phyloP scores from a whole-genome alignment of 2,113 vertebrate species.

The Anarhynchus alexandrinus region DNA sequence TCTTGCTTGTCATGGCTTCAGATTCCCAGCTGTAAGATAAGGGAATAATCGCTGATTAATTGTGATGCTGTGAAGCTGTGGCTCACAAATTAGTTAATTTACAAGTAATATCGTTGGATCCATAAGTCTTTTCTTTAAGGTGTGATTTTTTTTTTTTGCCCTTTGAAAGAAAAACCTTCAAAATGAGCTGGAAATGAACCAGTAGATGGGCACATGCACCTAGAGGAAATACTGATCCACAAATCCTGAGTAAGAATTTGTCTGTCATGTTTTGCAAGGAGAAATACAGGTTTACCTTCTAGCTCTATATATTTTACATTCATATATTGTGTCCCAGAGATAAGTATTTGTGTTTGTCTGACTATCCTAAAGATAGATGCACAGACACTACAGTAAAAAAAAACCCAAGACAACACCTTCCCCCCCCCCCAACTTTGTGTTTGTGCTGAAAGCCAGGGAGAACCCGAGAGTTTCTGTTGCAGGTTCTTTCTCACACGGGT shows the following conservation, averaged over 20 bases:
- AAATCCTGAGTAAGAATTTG: not conserved
- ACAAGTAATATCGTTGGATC: not conserved
- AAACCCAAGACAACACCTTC: not conserved
- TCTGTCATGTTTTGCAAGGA: not conserved
- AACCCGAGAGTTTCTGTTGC: not conserved
- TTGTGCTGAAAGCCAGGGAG: not conserved
- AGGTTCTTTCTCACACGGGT: not conserved
- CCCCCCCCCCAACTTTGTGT: rapidly evolving
- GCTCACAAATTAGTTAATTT: not conserved
- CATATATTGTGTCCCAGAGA: not conserved
- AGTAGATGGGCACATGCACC: not conserved
- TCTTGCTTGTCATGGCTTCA: not conserved
- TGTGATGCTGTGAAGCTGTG: not conserved
- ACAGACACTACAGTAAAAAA: not conserved
- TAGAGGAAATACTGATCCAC: not conserved
- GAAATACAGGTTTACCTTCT: not conserved
- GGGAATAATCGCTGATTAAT: not conserved
- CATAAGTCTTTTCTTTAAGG: not conserved
- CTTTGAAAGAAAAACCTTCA: not conserved
- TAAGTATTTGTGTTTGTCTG: not conserved
- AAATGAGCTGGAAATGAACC: not conserved
- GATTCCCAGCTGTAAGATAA: not conserved
- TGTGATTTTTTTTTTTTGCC: not conserved
- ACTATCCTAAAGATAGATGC: not conserved
- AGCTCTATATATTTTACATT: not conserved